A percentile compares a stretch with the other conserved stretches of the same genome.
Evolutionary conservation across 1,140 invertebrate genomes (phyloP).

Genomic region (Scaptomyza pallida): DNA sequence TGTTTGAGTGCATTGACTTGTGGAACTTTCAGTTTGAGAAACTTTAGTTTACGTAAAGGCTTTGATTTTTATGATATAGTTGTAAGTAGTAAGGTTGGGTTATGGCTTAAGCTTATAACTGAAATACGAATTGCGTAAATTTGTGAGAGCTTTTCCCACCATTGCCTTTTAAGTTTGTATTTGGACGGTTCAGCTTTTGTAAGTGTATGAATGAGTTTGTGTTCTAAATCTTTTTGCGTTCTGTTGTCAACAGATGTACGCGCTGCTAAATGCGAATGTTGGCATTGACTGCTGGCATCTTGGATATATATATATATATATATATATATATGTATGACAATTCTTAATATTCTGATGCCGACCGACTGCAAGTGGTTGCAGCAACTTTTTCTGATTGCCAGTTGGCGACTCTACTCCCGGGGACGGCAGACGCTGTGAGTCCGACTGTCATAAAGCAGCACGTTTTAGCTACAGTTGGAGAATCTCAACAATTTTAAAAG

Average conservation of each 20-base stretch:
- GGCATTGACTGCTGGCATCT: conserved; percentile 66
- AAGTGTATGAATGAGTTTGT: neutral
- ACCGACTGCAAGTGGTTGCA: conserved; percentile 48
- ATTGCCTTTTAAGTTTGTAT: neutral
- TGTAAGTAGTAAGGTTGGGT: too few relatives aligned
- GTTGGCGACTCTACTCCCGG: conserved; percentile 37
- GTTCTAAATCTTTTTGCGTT: conserved; percentile 1
- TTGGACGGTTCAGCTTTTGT: neutral
- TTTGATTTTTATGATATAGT: too few relatives aligned
- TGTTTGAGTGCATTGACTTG: neutral
- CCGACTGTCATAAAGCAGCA: conserved; percentile 76
- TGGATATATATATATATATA: conserved; percentile 19
- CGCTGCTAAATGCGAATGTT: conserved; percentile 13
- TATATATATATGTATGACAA: conserved; percentile 52
- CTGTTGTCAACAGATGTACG: conserved; percentile 32
- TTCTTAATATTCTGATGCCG: conserved; percentile 75
- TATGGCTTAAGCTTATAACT: too few relatives aligned
- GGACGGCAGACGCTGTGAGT: conserved; percentile 15
- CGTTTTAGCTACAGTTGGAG: conserved; percentile 79
- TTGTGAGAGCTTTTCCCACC: too few relatives aligned
- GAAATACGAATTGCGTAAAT: too few relatives aligned
- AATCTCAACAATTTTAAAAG: conserved; percentile 82
- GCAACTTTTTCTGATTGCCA: conserved; percentile 65
- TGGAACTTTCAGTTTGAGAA: too few relatives aligned
- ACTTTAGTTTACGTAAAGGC: too few relatives aligned